Evolutionary conservation across 2,797 vertebrate genomes (phyloP), one percentile per base, ranked within the genome.

Genomic region (Platalea minor): DNA sequence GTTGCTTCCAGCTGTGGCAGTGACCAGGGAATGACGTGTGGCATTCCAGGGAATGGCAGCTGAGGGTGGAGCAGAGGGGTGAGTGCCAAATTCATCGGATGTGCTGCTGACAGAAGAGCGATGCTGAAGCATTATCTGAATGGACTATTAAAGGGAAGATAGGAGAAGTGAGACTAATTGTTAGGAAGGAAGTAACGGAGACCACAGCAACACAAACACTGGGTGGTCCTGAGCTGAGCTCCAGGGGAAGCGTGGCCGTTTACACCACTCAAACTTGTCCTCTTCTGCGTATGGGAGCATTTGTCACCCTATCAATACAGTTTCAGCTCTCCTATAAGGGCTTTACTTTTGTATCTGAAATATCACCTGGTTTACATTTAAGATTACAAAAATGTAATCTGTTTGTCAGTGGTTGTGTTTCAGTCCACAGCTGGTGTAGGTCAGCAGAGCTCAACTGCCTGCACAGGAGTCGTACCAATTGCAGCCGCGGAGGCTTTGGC

Each of bases 171-270:
- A 67, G 39, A 59, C 9, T 14, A 65, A 51, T 39, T 54, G 31
- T 43, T 53, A 8, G 0, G 1, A 51, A 81, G 35, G 25, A 67
- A 51, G 17, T 17, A 10, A 3, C 0, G 3, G 26, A 46, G 70
- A 79, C 41, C 35, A 8, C 46, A 37, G 28, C 31, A 26, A 5
- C 35, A 28, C 13, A 31, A 67, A 21, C 8, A 3, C 14, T 84
- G 87, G 81, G 89, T 94, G 96, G 81, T 61, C 88, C 68, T 54
- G 67, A 73, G 46, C 73, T 69, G 65, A 81, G 65, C 56, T 92
- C 16, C 45, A 37, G n/a, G 18, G 39, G 5, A 39, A 54, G 13
- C 3, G 46, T 61, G 68, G 26, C 72, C 57, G 19, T n/a, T 89
- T 83, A 65, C 41, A 41, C 60, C 3, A 1, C 64, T 13, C 3